A percentile compares a stretch with the other conserved stretches of the same genome.
phyloP scores from a whole-genome alignment of 2,113 vertebrate species.

The Nesoenas mayeri region DNA sequence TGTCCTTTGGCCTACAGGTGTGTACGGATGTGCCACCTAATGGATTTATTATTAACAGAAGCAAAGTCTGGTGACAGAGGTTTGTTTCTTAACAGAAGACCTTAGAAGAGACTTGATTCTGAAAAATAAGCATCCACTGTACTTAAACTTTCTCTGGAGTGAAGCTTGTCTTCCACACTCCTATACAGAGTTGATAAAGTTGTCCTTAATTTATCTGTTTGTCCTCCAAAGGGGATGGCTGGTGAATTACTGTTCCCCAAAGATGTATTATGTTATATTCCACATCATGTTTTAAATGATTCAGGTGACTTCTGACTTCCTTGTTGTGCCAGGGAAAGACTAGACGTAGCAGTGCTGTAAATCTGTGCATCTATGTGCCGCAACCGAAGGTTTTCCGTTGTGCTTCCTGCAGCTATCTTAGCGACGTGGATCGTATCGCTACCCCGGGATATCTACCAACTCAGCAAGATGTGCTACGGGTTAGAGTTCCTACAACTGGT shows the following conservation, averaged over 20 bases:
- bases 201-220: background rate
- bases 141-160: background rate
- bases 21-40: background rate
- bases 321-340: rapidly evolving
- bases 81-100: background rate
- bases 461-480: conserved; percentile 92
- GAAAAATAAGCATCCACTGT: background rate
- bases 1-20: background rate
- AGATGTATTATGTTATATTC: background rate
- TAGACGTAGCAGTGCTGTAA: background rate
- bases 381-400: background rate
- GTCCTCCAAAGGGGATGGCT: background rate
- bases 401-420: conserved; percentile 85
- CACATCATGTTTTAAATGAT: background rate
- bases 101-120: background rate
- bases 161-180: background rate
- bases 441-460: conserved; percentile 86
- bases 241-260: background rate
- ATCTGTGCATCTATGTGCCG: background rate
- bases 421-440: conserved; percentile 88
- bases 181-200: background rate
- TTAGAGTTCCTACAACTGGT: conserved; percentile 91
- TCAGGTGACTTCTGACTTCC: background rate
- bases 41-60: background rate
- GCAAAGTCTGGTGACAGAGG: background rate